Percentiles rank a stretch among this genome's conserved stretches.
Conservation (phyloP, 2,797 vertebrate genomes). For the Siniperca scherzeri region DNA sequence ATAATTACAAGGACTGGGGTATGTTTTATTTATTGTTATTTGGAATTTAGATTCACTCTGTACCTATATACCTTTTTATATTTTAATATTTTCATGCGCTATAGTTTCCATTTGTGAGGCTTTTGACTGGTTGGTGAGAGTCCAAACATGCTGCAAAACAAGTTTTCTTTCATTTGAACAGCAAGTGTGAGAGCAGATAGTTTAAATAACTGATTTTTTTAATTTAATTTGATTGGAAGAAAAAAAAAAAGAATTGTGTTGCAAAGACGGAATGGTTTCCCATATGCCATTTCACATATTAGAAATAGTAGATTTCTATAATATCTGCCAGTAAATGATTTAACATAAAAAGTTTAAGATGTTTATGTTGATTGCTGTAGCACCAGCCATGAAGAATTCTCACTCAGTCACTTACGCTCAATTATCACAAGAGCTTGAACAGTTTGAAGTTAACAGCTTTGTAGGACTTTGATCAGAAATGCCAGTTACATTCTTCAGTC, state of each 20-base stretch:
- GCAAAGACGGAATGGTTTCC: not conserved
- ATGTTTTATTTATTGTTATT: conserved; percentile 16
- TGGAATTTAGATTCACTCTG: not conserved
- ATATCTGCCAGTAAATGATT: not conserved
- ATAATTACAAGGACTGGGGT: not conserved
- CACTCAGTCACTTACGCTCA: not conserved
- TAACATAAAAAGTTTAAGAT: not conserved
- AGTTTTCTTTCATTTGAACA: not conserved
- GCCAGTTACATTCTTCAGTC: not conserved
- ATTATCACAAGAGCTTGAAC: not conserved
- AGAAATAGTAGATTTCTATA: conserved; percentile 5
- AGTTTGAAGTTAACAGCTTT: not conserved
- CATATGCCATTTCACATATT: not conserved
- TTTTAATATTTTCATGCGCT: not conserved
- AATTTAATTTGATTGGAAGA: not conserved
- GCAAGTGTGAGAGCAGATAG: not conserved
- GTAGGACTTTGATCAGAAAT: conserved; percentile 14
- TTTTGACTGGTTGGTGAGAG: not conserved
- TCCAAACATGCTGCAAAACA: not conserved
- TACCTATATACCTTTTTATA: not conserved
- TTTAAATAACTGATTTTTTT: not conserved
- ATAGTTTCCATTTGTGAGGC: not conserved
- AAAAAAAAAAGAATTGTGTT: not conserved
- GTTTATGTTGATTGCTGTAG: not conserved
- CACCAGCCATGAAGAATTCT: not conserved